Conservation (phyloP, 2,797 vertebrate species). For the Eidolon dupreanum region DNA sequence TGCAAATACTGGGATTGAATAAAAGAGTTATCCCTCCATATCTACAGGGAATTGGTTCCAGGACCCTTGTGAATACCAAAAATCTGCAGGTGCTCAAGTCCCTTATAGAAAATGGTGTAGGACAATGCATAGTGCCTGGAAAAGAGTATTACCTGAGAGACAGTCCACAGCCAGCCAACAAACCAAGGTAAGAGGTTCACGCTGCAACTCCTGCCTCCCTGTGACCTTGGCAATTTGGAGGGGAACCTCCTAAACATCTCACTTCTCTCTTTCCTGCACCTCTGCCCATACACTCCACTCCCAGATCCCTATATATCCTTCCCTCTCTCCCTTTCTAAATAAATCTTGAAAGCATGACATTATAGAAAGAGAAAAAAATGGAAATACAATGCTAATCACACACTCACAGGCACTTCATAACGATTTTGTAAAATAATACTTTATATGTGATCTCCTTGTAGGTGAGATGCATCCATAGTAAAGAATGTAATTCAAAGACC, state of each 20-base stretch:
- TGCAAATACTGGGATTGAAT: not conserved
- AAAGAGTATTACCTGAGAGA: not conserved
- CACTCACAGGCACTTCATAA: conserved; percentile 8
- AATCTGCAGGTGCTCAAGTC: not conserved
- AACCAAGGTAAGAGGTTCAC: not conserved
- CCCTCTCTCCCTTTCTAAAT: conserved; percentile 27
- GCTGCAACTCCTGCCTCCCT: not conserved
- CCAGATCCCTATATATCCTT: not conserved
- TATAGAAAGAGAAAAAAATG: not conserved
- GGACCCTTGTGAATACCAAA: not conserved
- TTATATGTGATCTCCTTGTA: not conserved
- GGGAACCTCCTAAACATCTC: not conserved
- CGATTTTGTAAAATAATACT: conserved; percentile 43
- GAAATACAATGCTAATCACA: conserved; percentile 1
- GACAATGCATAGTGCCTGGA: not conserved
- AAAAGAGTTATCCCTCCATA: not conserved
- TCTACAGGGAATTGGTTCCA: not conserved
- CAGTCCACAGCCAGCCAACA: not conserved
- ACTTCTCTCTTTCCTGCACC: not conserved
- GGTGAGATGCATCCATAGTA: not conserved
- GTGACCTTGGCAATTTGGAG: not conserved
- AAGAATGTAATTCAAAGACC: conserved; percentile 68
- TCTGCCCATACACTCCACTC: not conserved
- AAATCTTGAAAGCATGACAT: not conserved
- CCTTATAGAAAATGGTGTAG: not conserved